Percentiles rank a stretch among this genome's conserved stretches.
Conservation (phyloP, 1,140 invertebrate species). For the Gonatopus flavifemur region DNA sequence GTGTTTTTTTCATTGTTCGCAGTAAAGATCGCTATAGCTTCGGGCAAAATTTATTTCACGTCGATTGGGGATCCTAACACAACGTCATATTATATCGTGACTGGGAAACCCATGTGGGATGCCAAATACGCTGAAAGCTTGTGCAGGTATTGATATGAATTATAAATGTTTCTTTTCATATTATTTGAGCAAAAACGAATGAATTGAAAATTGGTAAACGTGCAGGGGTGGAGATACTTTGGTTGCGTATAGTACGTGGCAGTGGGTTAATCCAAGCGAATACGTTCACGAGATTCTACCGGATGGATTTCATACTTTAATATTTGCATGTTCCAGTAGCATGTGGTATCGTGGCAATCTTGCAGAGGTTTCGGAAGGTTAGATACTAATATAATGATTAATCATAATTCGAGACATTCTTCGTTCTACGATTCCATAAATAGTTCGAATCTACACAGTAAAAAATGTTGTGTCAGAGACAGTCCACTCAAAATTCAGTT, state of each 20-base stretch:
- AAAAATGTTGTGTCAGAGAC: too few species aligned
- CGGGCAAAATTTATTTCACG: slow-evolving; percentile 62
- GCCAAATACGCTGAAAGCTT: slow-evolving; percentile 57
- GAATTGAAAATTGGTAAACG: not conserved
- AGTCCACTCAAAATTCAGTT: too few species aligned
- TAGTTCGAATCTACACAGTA: too few species aligned
- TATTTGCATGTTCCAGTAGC: slow-evolving; percentile 35
- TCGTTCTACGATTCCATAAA: too few species aligned
- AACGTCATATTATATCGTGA: slow-evolving; percentile 61
- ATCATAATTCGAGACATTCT: too few species aligned
- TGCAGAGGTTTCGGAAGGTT: too few species aligned
- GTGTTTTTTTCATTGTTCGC: slow-evolving; percentile 5
- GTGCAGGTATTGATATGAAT: slow-evolving; percentile 36
- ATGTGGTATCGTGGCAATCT: slow-evolving; percentile 44
- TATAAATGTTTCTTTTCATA: slow-evolving; percentile 4
- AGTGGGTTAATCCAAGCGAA: slow-evolving; percentile 49
- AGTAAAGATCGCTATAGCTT: slow-evolving; percentile 68
- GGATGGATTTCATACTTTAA: slow-evolving; percentile 44
- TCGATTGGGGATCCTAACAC: slow-evolving; percentile 59
- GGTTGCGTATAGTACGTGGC: slow-evolving; percentile 49
- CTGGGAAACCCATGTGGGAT: slow-evolving; percentile 65
- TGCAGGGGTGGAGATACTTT: slow-evolving; percentile 51
- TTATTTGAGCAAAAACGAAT: not conserved
- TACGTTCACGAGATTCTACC: slow-evolving; percentile 46
- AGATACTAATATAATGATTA: too few species aligned